Percentiles rank a stretch among this genome's conserved stretches.
phyloP scores from a whole-genome alignment of 1,140 invertebrate species.

The Aphidius ervi region DNA sequence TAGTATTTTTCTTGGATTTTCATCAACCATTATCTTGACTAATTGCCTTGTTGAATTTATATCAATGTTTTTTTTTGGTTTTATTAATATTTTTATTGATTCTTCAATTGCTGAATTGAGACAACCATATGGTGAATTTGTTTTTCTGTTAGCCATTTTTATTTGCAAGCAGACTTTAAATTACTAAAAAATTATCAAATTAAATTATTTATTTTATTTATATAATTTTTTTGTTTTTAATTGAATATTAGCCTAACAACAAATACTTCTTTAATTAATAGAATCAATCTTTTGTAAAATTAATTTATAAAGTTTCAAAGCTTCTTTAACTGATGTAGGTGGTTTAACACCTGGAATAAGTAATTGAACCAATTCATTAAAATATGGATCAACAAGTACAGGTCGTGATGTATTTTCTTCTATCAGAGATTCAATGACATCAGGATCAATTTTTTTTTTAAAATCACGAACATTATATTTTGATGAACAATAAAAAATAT shows the following conservation, averaged over 20 bases:
- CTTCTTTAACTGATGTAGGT: no score
- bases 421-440: conserved; percentile 14
- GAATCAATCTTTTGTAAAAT: no score
- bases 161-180: conserved; percentile 16
- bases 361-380: background rate
- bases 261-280: no score
- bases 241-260: background rate
- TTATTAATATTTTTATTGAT: conserved; percentile 25
- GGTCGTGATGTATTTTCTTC: background rate
- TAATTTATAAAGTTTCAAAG: no score
- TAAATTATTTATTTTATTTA: background rate
- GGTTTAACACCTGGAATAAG: no score
- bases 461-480: conserved; percentile 13
- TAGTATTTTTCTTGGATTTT: background rate
- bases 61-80: background rate
- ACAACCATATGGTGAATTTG: conserved; percentile 14
- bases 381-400: background rate
- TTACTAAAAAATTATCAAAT: conserved; percentile 16
- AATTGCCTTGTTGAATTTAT: background rate
- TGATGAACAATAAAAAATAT: conserved; percentile 19
- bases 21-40: background rate
- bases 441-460: conserved; percentile 1
- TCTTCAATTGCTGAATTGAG: conserved; percentile 25
- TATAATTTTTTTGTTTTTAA: background rate
- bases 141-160: conserved; percentile 1